Evolutionary conservation across 2,888 invertebrate genomes (phyloP), one percentile per base, ranked within the genome.

Genomic region (Archips crataeganus): DNA sequence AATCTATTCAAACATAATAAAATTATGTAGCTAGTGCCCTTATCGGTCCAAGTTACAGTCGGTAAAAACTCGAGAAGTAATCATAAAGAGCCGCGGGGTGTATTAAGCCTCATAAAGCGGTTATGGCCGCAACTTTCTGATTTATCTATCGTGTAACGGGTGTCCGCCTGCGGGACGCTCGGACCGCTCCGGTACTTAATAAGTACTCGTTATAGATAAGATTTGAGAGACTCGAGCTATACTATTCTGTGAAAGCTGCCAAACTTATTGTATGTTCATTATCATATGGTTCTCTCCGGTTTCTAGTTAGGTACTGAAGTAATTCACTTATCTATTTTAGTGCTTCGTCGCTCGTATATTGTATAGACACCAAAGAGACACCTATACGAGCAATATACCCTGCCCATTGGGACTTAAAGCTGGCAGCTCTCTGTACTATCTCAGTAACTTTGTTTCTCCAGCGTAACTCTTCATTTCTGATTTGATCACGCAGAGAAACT

Each of bases 41-140:
- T 57, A 57, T 57, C 32, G 57, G 11, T 3, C 57, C 9, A 36
- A 49, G 9, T n/a, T 42, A 11, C 45, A 63, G 49, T 62, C 70
- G 63, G 63, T 70, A 70, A 70, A 70, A 70, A 57, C 45, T 49
- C 23, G 63, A 47, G 59, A 71, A 71, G 64, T 65, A 71, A 71
- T 59, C 64, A 71, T 65, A 59, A 64, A 71, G 64, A 23, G 39
- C 23, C 54, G 34, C 59, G 42, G 47, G 71, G 59, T 71, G 59
- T 71, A 71, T 71, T 71, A 71, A 68, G 64, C 9, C 36, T 36
- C 71, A 65, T 71, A 71, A 71, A 71, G 59, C 11, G 59, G 63
- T 47, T 71, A 71, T 71, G 59, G 59, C 64, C 42, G 8, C 63
- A 71, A 71, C 71, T 71, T 65, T 65, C 54, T 71, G 71, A 71